A percentile compares a stretch with the other conserved stretches of the same genome.
These are phyloP conservation scores for Saccopteryx bilineata DNA, from an alignment of 2,113 vertebrate species.

Conservation along the genomic window DNA sequence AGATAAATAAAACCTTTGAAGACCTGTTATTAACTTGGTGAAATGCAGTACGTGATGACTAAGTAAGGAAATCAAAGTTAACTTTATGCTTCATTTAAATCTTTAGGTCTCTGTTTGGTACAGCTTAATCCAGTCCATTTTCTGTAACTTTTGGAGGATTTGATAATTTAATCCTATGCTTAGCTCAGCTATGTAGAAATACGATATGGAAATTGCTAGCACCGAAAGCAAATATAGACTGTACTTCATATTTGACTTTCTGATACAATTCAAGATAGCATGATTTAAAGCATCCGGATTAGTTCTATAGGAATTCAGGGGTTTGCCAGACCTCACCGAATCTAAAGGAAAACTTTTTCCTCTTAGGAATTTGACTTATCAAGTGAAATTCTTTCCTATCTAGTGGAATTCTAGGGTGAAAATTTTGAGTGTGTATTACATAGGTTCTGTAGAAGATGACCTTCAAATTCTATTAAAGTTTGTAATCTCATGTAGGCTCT, in stretches of 20 bases:
- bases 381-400: background rate
- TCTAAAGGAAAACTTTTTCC: background rate
- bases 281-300: background rate
- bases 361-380: background rate
- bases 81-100: conserved; percentile 24
- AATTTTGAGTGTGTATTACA: background rate
- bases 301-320: background rate
- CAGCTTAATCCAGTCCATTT: background rate
- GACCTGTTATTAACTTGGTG: background rate
- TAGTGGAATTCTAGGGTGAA: background rate
- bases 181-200: conserved; percentile 18
- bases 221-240: background rate
- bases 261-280: background rate
- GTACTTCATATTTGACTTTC: conserved; percentile 36
- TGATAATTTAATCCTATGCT: background rate
- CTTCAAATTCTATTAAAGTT: background rate
- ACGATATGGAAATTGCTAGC: background rate
- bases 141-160: background rate
- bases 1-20: background rate
- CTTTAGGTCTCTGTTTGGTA: background rate
- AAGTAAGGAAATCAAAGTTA: background rate
- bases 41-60: background rate
- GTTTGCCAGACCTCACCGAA: background rate
- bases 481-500: background rate
- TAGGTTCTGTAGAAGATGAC: background rate